Percentiles rank a stretch among this genome's conserved stretches.
These are phyloP conservation scores for Thunnus thynnus DNA, from an alignment of 2,113 vertebrate genomes.

Conservation along the genomic window DNA sequence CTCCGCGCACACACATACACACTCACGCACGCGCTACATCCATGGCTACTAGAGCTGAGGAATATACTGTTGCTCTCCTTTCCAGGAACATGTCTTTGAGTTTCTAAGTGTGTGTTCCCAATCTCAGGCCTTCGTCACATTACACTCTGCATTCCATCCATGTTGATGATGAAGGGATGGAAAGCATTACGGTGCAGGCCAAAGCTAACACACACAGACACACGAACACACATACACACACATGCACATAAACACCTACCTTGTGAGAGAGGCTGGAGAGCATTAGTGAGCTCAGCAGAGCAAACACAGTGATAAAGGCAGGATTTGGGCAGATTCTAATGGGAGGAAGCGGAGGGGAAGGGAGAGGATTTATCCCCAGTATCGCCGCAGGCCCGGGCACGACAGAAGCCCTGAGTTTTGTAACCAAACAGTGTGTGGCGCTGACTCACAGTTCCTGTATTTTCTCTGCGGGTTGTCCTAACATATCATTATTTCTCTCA, in stretches of 20 bases:
- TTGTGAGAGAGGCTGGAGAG: constrained; percentile 72
- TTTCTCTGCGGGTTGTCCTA: constrained; percentile 75
- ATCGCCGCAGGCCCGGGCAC: constrained; percentile 70
- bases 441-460: constrained; percentile 80
- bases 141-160: constrained; percentile 56
- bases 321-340: constrained; percentile 72
- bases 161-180: constrained; percentile 67
- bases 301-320: constrained; percentile 78
- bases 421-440: constrained; percentile 72
- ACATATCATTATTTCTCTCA: constrained; percentile 78
- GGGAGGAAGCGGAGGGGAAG: constrained; percentile 71
- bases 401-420: constrained; percentile 69
- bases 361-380: constrained; percentile 70
- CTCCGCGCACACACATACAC: constrained; percentile 48
- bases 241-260: constrained; percentile 72
- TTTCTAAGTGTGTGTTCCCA: constrained; percentile 65
- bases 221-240: constrained; percentile 63
- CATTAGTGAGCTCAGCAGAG: constrained; percentile 77
- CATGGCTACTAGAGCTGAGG: constrained; percentile 20
- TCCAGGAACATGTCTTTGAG: constrained; percentile 65
- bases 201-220: constrained; percentile 39
- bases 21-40: constrained; percentile 15
- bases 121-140: constrained; percentile 39
- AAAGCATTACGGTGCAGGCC: constrained; percentile 65
- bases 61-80: constrained; percentile 45